These are phyloP conservation scores for Diacarnus erythraeanus DNA, from an alignment of 37 sponge, comb jelly and placozoan genomes.

Conservation along the genomic window DNA sequence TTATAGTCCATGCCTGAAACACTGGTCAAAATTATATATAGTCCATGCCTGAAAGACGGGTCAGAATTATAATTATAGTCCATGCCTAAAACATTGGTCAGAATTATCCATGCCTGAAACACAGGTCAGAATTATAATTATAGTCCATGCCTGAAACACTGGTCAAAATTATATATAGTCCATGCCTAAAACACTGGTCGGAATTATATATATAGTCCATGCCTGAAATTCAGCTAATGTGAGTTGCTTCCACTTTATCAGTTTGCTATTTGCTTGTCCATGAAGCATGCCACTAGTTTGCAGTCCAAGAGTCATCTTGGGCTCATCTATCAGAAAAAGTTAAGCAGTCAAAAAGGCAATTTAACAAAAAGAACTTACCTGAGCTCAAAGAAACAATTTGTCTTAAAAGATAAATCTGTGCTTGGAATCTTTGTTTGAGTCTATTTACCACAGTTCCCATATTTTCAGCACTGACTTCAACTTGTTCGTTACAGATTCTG, in stretches of 20 bases:
- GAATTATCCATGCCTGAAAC: slow-evolving; percentile 14
- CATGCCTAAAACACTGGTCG: neutral
- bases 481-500: neutral
- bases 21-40: neutral
- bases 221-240: slow-evolving; percentile 36
- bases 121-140: no score
- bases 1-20: no score
- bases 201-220: neutral
- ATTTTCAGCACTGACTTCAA: slow-evolving; percentile 24
- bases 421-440: slow-evolving; percentile 33
- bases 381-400: slow-evolving; percentile 38
- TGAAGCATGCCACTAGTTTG: slow-evolving; percentile 11
- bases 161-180: no score
- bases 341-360: neutral
- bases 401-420: slow-evolving; percentile 37
- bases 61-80: no score
- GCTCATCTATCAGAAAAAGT: slow-evolving; percentile 4
- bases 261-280: neutral
- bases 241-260: slow-evolving; percentile 39
- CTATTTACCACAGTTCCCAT: slow-evolving; percentile 24
- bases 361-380: slow-evolving; percentile 11
- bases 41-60: slow-evolving; percentile 24
- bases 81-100: neutral
- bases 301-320: slow-evolving; percentile 15
- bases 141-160: no score